Percentiles rank a stretch among this genome's conserved stretches.
phyloP scores from a whole-genome alignment of 2,888 invertebrate species.

The Odontomyia ornata region DNA sequence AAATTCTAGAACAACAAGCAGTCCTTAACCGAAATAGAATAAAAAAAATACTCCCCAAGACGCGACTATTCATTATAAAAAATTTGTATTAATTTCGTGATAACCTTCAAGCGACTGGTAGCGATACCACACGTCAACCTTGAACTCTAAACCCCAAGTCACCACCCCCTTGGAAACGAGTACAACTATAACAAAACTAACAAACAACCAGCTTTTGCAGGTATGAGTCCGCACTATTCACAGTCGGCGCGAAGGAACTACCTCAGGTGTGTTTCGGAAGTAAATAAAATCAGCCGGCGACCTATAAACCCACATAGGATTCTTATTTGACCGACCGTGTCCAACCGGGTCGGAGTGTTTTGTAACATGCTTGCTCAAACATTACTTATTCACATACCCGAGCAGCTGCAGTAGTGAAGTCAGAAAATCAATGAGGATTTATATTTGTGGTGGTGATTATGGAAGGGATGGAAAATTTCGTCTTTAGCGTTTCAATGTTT shows the following conservation, averaged over 20 bases:
- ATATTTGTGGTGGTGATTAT: neutral
- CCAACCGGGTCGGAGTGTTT: neutral
- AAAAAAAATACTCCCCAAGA: neutral
- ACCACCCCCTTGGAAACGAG: neutral
- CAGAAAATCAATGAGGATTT: neutral
- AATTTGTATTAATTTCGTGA: conserved; percentile 28
- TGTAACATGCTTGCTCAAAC: neutral
- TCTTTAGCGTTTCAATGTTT: neutral
- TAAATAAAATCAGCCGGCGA: conserved; percentile 41
- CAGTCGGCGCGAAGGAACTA: neutral
- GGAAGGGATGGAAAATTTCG: neutral
- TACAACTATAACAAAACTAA: conserved; percentile 7
- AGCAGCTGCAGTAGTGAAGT: conserved; percentile 9
- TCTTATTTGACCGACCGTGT: neutral
- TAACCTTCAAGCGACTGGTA: conserved; percentile 24
- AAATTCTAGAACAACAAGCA: neutral
- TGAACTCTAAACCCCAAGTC: conserved; percentile 13
- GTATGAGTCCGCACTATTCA: neutral
- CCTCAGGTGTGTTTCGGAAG: conserved; percentile 22
- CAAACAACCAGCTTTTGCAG: neutral
- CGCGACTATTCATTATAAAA: neutral
- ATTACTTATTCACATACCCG: neutral
- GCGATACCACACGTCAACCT: conserved; percentile 27
- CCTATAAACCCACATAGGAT: conserved; percentile 31
- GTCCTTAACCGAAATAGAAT: no score